Evolutionary conservation across 1,140 invertebrate species (phyloP).

Genomic region (Neotoxoptera formosana): DNA sequence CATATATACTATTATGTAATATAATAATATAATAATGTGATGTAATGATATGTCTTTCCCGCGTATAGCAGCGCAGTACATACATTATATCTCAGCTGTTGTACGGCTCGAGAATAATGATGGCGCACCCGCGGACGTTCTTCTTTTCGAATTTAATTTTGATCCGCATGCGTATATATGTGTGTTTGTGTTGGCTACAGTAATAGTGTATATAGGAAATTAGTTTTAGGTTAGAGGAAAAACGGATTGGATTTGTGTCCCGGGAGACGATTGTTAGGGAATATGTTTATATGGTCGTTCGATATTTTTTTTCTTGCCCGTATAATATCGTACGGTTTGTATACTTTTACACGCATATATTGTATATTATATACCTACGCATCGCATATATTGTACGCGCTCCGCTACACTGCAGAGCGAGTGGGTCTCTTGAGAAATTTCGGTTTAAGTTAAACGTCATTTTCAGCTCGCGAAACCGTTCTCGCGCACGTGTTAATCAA

Average conservation of each 20-base stretch:
- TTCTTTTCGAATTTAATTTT: slow-evolving; percentile 20
- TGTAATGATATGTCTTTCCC: neutral
- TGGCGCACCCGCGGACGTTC: neutral
- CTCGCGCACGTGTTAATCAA: neutral
- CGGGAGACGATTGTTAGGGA: slow-evolving; percentile 33
- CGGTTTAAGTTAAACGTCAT: slow-evolving; percentile 3
- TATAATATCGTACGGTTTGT: neutral
- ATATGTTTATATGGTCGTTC: slow-evolving; percentile 44
- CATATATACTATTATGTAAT: neutral
- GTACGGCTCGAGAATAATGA: neutral
- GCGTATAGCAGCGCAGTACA: no score
- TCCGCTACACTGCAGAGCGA: neutral
- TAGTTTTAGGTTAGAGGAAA: slow-evolving; percentile 39
- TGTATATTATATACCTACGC: neutral
- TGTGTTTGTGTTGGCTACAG: neutral
- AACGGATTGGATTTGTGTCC: slow-evolving; percentile 25
- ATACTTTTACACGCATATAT: neutral
- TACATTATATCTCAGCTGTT: neutral
- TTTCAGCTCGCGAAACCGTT: neutral
- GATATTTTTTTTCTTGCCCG: neutral
- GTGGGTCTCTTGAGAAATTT: slow-evolving; percentile 46
- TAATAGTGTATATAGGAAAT: slow-evolving; percentile 51
- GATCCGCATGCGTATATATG: neutral
- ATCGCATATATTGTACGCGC: neutral
- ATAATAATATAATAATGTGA: neutral